A percentile compares a stretch with the other conserved stretches of the same genome.
Evolutionary conservation across 2,888 invertebrate genomes (phyloP).

Genomic region (Sthenelais limicola): DNA sequence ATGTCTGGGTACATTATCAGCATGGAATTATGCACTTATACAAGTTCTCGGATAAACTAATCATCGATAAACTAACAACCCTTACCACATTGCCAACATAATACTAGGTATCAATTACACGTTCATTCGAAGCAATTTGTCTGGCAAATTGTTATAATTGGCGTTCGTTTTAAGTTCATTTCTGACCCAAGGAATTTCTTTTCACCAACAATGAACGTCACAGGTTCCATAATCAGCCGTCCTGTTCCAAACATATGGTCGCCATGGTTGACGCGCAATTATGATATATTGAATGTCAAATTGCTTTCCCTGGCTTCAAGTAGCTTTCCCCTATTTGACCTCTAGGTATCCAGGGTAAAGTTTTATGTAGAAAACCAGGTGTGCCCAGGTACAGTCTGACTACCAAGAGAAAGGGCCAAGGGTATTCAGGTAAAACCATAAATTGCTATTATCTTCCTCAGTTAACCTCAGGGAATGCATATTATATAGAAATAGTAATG

Average conservation of each 20-base stretch:
- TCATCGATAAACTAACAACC: too few species aligned
- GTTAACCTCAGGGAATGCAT: too few species aligned
- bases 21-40: too few species aligned
- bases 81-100: too few species aligned
- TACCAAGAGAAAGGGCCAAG: too few species aligned
- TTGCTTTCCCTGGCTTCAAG: background rate
- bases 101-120: conserved; percentile 4
- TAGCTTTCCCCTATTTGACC: conserved; percentile 2
- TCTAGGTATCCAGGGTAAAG: background rate
- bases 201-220: background rate
- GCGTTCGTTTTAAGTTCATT: background rate
- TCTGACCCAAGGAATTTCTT: background rate
- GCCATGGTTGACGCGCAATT: background rate
- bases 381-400: too few species aligned
- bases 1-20: too few species aligned
- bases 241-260: conserved; percentile 12
- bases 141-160: conserved; percentile 3
- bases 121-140: conserved; percentile 8
- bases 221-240: conserved; percentile 9
- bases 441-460: too few species aligned
- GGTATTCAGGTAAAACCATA: too few species aligned
- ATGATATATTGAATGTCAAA: conserved; percentile 18
- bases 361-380: too few species aligned
- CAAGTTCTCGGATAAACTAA: too few species aligned
- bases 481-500: too few species aligned